Conservation (phyloP, 92 coral and sea anemone species). For the Zoanthus solanderi region DNA sequence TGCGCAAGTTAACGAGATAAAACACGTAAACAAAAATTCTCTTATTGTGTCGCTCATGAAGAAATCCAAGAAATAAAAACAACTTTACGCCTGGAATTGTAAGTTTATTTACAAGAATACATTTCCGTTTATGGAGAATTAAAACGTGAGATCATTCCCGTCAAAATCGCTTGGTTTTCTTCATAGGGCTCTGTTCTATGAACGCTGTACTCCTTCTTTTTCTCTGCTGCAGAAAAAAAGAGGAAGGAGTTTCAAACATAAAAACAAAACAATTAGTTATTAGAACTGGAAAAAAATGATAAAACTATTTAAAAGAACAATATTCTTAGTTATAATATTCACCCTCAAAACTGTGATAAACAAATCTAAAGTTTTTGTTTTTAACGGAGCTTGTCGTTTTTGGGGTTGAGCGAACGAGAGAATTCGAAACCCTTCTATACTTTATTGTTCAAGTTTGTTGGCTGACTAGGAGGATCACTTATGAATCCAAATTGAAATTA, state of each 20-base stretch:
- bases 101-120: constrained; percentile 14
- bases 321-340: no score
- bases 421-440: no score
- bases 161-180: constrained; percentile 51
- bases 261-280: background rate
- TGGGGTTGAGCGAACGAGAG: no score
- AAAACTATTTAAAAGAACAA: no score
- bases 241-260: background rate
- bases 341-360: no score
- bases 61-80: background rate
- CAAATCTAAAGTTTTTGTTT: no score
- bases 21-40: background rate
- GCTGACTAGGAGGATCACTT: no score
- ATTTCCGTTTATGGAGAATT: background rate
- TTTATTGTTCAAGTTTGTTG: no score
- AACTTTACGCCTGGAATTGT: background rate
- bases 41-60: background rate
- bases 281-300: no score
- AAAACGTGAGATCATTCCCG: background rate
- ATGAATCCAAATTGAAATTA: no score
- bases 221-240: constrained; percentile 29
- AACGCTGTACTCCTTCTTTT: constrained; percentile 39
- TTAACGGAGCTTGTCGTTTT: no score
- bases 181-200: constrained; percentile 43
- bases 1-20: no score